Base-by-base conservation (phyloP, 2,113 vertebrate genomes). In the Hydrochoerus hydrochaeris region DNA sequence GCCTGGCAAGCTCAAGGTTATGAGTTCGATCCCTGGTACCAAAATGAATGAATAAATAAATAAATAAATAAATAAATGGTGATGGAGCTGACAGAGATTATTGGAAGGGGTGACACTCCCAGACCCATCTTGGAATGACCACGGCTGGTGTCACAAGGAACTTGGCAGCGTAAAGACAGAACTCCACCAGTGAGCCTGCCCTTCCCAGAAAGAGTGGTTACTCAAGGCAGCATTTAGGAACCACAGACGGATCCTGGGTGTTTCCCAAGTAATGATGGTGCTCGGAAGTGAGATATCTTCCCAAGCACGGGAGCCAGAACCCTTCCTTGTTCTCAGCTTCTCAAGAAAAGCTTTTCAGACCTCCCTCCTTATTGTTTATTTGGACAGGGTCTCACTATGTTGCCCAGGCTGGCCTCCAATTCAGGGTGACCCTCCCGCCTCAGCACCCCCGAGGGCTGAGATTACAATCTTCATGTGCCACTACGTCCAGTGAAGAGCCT, bases 61-160 rank as follows among this genome's bases (percentile, higher is more conserved):
- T n/a, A n/a, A n/a, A n/a, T n/a, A n/a, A n/a, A n/a, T 11, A 77
- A 93, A 46, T 94, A 62, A 91, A 88, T 71, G 49, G 32, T 49
- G 41, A 30, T n/a, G n/a, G 77, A 35, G 44, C 63, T 71, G 13
- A 26, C 22, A 12, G 77, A 96, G 17, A n/a, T 67, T 16, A 12
- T 7, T 57, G 19, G 80, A 84, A 46, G 26, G 24, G 6, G 49
- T 38, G 41, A 88, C 62, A 4, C 63, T 46, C 54, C 22, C 38
- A 44, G 28, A 26, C 5, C 17, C 35, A 5, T 44, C 67, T 92
- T 60, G 30, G 85, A 63, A 75, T 35, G 49, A 71, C 44, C 30
- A 78, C 44, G 58, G 3, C 49, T 13, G 60, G 7, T 5, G 16
- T 88, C 90, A 75, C 38, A 69, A 1, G 52, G 63, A 91, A 84